Base-by-base conservation (phyloP, 2,888 invertebrate species). In the Parthenolecanium corni region DNA sequence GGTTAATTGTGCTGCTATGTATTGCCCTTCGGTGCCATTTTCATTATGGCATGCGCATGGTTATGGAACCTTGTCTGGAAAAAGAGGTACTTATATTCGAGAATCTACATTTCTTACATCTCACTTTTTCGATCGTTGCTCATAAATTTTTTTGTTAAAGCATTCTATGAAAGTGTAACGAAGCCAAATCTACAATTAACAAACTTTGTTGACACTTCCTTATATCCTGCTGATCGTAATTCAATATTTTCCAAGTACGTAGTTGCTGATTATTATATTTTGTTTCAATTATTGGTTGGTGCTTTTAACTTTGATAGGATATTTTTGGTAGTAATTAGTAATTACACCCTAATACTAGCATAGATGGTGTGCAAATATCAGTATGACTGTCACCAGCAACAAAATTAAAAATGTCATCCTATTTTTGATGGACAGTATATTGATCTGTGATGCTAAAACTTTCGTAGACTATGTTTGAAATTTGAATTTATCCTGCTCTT, bases 1-100 rank as follows among this genome's bases (percentile, higher is more conserved):
- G 63, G 53, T 63, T 6, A 63, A 63, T 23, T 52, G 53, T 21
- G 52, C 18, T 31, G 53, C 42, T 47, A n/a, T 18, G 3, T 63
- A 31, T 36, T 24, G 20, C 53, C 46, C 63, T 18, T 16, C 54
- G 11, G 63, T 63, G 20, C 52, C 63, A 18, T 44, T 53, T 20
- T 18, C 47, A 9, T 24, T 46, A 4, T 46, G 63, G 54, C 11
- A 16, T 52, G 16, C 42, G 12, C 31, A 52, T 46, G 53, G 63
- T 20, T 46, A 44, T 23, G 63, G 63, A 0, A 36, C 63, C 31
- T 52, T 63, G 53, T 46, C 31, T 9, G 63, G 63, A 20, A 53
- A 63, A 44, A 44, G 52, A 53, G 52, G 63, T 52, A 51, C 11
- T 14, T 52, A 46, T 18, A 18, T n/a, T 46, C 9, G 2, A 3